Evolutionary conservation across 1,140 invertebrate genomes (phyloP), one percentile per base, ranked within the genome.

Genomic region (Panulirus ornatus): DNA sequence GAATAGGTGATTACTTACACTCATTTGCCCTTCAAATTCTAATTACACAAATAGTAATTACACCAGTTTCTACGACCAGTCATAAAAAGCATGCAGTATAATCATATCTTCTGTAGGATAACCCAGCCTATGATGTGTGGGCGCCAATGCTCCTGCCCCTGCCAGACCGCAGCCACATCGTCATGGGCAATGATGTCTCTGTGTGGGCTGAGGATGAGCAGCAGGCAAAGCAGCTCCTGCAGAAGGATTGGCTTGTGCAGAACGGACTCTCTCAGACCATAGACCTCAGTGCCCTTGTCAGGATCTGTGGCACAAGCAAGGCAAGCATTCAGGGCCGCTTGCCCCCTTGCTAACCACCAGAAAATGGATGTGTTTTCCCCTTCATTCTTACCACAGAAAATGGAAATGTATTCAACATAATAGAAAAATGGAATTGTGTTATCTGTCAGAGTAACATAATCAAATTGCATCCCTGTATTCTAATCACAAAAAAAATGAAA

Each of bases 191-290:
- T 78, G 86, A 88, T 30, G 86, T 88, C 16, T 66, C 27, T 6
- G 63, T 88, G 11, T 88, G 86, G 86, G 86, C 78, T 11, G 86
- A 88, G 34, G 86, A 88, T 47, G 58, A 88, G 40, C 51, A 73
- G 38, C 86, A 88, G 30, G 86, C 86, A 42, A 11, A 51, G 30
- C 76, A 82, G 63, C 1, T 88, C 19, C 27, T 88, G 3, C 27
- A 22, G 3, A 71, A 82, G 36, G 63, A 47, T 54, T 88, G 86
- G 86, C 19, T 88, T n/a, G 78, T 88, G 30, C 58, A 79, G 63
- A 78, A 88, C 19, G 86, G 86, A 0, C 76, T 88, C n/a, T 54
- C 42, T 22, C 40, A 88, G 42, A 14, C 47, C 22, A 71, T 88
- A n/a, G 86, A 88, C 66, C 44, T 88, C 1, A 30, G 27, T 16